Evolutionary conservation across 2,113 vertebrate species (phyloP).

Genomic region (Scomber japonicus): DNA sequence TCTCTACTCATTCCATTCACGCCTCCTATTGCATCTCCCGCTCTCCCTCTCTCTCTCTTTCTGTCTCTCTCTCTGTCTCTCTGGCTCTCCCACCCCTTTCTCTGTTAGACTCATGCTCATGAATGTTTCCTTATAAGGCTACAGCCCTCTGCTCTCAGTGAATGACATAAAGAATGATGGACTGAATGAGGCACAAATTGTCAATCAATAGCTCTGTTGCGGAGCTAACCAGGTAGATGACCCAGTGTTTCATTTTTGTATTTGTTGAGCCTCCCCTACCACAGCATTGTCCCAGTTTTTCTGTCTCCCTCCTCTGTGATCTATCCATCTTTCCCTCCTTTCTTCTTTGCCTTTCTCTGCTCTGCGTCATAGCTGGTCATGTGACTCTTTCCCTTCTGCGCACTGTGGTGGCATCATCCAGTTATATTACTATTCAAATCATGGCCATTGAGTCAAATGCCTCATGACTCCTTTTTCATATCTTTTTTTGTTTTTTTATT

Average conservation of each 20-base stretch:
- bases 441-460: constrained; percentile 14
- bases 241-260: constrained; percentile 8
- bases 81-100: constrained; percentile 54
- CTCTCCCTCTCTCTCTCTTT: constrained; percentile 11
- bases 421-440: constrained; percentile 50
- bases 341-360: constrained; percentile 65
- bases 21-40: constrained; percentile 42
- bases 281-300: constrained; percentile 52
- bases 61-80: constrained; percentile 10
- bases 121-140: constrained; percentile 81
- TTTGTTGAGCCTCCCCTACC: constrained; percentile 39
- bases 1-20: constrained; percentile 57
- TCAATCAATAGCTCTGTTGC: constrained; percentile 19
- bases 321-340: constrained; percentile 68
- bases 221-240: constrained; percentile 11
- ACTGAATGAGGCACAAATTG: constrained; percentile 48
- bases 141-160: constrained; percentile 62
- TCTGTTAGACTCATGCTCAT: constrained; percentile 56
- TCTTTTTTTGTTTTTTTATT: background rate
- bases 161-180: constrained; percentile 55
- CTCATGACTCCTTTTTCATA: background rate
- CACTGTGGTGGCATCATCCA: constrained; percentile 58
- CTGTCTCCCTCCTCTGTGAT: constrained; percentile 48
- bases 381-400: constrained; percentile 71
- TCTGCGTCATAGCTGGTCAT: constrained; percentile 74